Conservation (phyloP, 2,888 invertebrate genomes). For the Sarcophaga subvicina region DNA sequence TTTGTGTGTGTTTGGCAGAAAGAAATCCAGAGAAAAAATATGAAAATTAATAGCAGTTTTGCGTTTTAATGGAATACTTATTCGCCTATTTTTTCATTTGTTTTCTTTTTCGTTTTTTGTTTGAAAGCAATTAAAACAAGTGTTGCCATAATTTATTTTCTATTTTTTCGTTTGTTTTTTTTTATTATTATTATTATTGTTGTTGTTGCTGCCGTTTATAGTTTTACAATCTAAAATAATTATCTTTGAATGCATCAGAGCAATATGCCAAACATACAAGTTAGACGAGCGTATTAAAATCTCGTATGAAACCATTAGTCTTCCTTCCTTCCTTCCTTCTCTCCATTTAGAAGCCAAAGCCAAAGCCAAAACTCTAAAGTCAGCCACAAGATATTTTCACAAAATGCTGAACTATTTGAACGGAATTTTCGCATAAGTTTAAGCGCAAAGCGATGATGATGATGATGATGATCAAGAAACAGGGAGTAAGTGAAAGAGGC, state of each 20-base stretch:
- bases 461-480: too few relatives aligned
- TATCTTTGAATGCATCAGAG: slow-evolving; percentile 38
- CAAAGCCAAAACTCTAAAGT: background rate
- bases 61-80: slow-evolving; percentile 27
- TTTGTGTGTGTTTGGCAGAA: background rate
- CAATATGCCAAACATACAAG: slow-evolving; percentile 19
- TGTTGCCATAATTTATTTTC: slow-evolving; percentile 58
- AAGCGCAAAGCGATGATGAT: background rate
- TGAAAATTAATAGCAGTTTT: slow-evolving; percentile 63
- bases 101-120: background rate
- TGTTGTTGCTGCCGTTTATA: slow-evolving; percentile 4
- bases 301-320: slow-evolving; percentile 58
- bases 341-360: too few relatives aligned
- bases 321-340: background rate
- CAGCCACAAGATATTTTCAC: slow-evolving; percentile 16
- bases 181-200: too few relatives aligned
- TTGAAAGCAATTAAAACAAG: slow-evolving; percentile 32
- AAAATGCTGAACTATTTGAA: slow-evolving; percentile 26
- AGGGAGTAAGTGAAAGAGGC: background rate
- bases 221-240: slow-evolving; percentile 55
- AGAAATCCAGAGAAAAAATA: slow-evolving; percentile 41
- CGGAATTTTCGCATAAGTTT: slow-evolving; percentile 27
- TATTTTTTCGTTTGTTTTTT: slow-evolving; percentile 6
- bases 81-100: slow-evolving; percentile 18
- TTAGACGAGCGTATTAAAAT: background rate